Percentiles rank a stretch among this genome's conserved stretches.
phyloP scores from a whole-genome alignment of 2,888 invertebrate genomes.

The Drosophila quasianomalipes region DNA sequence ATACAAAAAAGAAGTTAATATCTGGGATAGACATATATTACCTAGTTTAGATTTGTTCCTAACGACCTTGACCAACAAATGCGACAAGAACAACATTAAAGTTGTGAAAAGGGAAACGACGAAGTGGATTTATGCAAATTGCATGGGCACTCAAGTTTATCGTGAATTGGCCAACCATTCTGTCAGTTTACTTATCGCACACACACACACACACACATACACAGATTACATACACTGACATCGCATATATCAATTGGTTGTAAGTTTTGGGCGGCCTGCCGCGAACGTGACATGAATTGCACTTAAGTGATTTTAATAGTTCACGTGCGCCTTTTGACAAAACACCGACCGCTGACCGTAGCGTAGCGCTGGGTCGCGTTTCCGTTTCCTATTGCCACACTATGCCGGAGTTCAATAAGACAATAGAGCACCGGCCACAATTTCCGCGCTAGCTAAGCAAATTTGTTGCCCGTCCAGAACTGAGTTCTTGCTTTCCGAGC shows the following conservation, averaged over 20 bases:
- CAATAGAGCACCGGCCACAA: slow-evolving; percentile 63
- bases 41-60: neutral
- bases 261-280: slow-evolving; percentile 61
- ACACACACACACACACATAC: slow-evolving; percentile 20
- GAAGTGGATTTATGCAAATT: slow-evolving; percentile 66
- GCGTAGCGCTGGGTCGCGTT: slow-evolving; percentile 35
- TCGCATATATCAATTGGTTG: slow-evolving; percentile 75
- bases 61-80: slow-evolving; percentile 51
- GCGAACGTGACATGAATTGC: slow-evolving; percentile 83
- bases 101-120: neutral
- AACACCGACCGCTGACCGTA: slow-evolving; percentile 57
- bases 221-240: slow-evolving; percentile 38
- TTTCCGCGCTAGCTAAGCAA: slow-evolving; percentile 72
- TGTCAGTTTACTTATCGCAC: slow-evolving; percentile 63
- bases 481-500: slow-evolving; percentile 23
- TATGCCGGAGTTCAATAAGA: slow-evolving; percentile 50
- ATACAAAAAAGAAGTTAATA: neutral
- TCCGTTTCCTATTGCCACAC: slow-evolving; percentile 54
- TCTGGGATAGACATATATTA: neutral
- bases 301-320: slow-evolving; percentile 84
- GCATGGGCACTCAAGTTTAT: slow-evolving; percentile 36
- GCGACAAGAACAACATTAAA: slow-evolving; percentile 14
- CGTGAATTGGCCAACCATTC: slow-evolving; percentile 45
- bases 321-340: slow-evolving; percentile 83
- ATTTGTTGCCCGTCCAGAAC: slow-evolving; percentile 39